Evolutionary conservation across 2,888 invertebrate genomes (phyloP), one percentile per base, ranked within the genome.

Genomic region (Neelides folsomi): DNA sequence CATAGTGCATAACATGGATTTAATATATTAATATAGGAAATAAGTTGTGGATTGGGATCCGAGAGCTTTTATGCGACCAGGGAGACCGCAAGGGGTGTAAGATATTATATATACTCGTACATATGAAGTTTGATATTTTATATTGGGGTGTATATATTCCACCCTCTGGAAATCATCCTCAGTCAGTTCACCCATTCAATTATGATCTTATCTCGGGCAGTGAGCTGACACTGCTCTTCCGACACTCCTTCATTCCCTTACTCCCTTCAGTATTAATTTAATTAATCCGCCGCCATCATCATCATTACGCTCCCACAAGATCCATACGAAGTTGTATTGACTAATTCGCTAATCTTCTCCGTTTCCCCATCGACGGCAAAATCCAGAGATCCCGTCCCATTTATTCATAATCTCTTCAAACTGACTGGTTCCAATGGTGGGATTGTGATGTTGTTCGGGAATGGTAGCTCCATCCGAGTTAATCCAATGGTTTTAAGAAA

Each of bases 161-260:
- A 54, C 52, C 55, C 49, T 47, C 53, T 57, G 54, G 54, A 59
- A 55, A 55, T 57, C 59, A 54, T 55, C 55, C 58, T 55, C 56
- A 53, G 54, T 54, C 53, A 51, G 53, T 52, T 54, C 54, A 47
- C 38, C 54, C 56, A 58, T 60, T 56, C 58, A 56, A 60, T 60
- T 58, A 58, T 54, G 60, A 59, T 59, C 57, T 55, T 59, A 59
- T 59, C 59, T 54, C 35, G 16, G 49, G 43, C 56, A 54, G 41
- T 44, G 51, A 56, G 52, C 59, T 57, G 59, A 56, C 59, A 55
- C 55, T 52, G 53, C 59, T 59, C 53, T 58, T 53, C 56, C 56
- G 55, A 54, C 55, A 51, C 53, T 54, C 55, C 49, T 47, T 48
- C 48, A 52, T 16, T 16, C 16, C 42, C 42, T 6, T 42, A 52